These are phyloP conservation scores for Mormoops blainvillei DNA, from an alignment of 2,113 vertebrate species.

Conservation along the genomic window DNA sequence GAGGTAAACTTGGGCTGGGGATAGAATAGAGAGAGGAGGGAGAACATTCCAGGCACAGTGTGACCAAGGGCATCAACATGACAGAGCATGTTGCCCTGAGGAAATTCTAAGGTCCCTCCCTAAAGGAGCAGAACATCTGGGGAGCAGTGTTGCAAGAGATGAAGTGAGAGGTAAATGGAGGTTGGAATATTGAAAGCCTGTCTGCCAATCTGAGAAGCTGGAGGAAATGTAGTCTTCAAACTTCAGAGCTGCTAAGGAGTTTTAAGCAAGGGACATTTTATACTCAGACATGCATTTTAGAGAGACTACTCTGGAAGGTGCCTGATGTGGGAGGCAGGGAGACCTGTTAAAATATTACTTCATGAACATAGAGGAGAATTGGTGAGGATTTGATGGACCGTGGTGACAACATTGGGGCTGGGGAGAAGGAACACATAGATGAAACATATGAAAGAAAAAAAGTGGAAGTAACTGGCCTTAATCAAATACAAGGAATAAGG, in stretches of 20 bases:
- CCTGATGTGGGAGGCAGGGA: background rate
- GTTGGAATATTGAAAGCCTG: background rate
- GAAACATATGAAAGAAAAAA: background rate
- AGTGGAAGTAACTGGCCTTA: background rate
- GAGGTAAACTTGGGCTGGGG: background rate
- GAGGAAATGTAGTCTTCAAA: background rate
- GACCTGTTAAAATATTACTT: background rate
- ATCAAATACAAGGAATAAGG: background rate
- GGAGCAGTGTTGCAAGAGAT: background rate
- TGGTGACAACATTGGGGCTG: background rate
- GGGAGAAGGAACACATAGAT: background rate
- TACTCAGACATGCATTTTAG: background rate
- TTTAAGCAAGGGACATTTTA: background rate
- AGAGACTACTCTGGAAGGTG: background rate
- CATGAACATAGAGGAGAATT: background rate
- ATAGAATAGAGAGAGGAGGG: background rate
- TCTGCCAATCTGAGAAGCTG: background rate
- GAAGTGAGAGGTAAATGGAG: background rate
- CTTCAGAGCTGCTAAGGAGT: background rate
- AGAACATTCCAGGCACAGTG: background rate
- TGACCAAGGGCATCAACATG: background rate
- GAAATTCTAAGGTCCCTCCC: background rate
- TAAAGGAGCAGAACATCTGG: background rate
- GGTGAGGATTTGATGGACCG: background rate
- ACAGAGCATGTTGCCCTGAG: background rate